Evolutionary conservation across 2,797 vertebrate species (phyloP).

Genomic region (Mallotus villosus): DNA sequence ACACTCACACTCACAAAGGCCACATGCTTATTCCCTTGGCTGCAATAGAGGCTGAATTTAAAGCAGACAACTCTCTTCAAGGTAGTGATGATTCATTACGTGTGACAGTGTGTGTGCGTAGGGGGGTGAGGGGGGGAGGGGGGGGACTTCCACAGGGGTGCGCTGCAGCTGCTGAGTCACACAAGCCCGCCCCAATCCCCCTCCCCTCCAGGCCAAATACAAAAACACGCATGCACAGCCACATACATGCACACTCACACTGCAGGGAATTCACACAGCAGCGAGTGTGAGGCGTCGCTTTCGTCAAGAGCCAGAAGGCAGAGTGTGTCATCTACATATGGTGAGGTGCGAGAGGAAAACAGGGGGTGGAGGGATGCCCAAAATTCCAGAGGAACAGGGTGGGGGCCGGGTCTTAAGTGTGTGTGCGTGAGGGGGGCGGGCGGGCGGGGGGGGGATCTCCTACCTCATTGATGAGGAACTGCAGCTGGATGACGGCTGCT

Average conservation of each 20-base stretch:
- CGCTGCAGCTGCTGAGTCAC: constrained; percentile 64
- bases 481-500: constrained; percentile 94
- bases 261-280: constrained; percentile 17
- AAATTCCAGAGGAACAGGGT: neutral
- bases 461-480: constrained; percentile 99
- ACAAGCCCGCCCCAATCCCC: constrained; percentile 18
- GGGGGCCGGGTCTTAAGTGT: neutral
- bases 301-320: too few relatives aligned
- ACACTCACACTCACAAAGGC: constrained; percentile 31
- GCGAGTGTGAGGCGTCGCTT: too few relatives aligned
- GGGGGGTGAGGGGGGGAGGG: constrained; percentile 48
- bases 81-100: constrained; percentile 47
- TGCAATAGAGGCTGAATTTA: constrained; percentile 46
- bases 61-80: constrained; percentile 58
- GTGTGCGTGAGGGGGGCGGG: neutral
- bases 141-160: constrained; percentile 52
- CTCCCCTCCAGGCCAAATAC: constrained; percentile 11
- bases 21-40: constrained; percentile 14
- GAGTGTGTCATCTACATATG: neutral
- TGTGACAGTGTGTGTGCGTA: constrained; percentile 26
- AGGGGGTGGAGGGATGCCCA: neutral
- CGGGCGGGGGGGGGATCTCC: constrained; percentile 50
- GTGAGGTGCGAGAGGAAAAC: neutral
- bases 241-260: constrained; percentile 20
- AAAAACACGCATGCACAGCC: neutral